Evolutionary conservation across 35 echinoderm and acorn worm species (phyloP), one percentile per base, ranked within the genome.

Genomic region (Ptychodera flava): DNA sequence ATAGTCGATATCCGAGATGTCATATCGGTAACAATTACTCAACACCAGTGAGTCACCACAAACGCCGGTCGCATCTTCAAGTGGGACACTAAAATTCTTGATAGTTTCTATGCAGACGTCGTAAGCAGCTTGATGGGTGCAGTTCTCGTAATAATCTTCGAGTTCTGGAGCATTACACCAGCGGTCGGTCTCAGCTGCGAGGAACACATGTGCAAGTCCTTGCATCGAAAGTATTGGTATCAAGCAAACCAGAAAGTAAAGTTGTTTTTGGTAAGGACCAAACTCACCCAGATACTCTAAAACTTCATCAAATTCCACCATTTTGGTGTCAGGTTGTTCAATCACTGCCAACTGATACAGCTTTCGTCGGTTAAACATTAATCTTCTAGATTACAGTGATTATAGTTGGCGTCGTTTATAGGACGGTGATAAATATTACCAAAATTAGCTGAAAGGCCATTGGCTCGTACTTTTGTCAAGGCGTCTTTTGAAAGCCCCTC

Each of bases 151-250:
- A 64, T 64, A 64, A 22, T 6, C 6, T 64, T 85, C 37, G 28
- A 87, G 82, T 36, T 91, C 79, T 30, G 78, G 22, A 12, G 86
- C 93, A 15, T 78, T 34, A 77, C 96, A 99, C 96, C 96, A 99
- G 79, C 94, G 92, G 36, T 94, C 96, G 0, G 90, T 81, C 28
- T 79, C 31, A 1, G 87, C 87, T 0, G 96, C 92, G 1, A 92
- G 30, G 80, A 99, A 99, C 15, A 99, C 96, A 33, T 99, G 96
- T 29, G 88, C 92, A 84, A 99, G 81, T 30, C 88, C 86, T 77
- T 99, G 90, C 33, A 83, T 85, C 30, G 85, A 78, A 1, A 93
- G 90, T 16, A 92, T 31, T 10, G 81, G 75, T 15, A 92, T 89
- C 15, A 94, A 32, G 31, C 90, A 90, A 1, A 99, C 90, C 30